Evolutionary conservation across 2,797 vertebrate species (phyloP), one percentile per base, ranked within the genome.

Genomic region (Lagocephalus sceleratus): DNA sequence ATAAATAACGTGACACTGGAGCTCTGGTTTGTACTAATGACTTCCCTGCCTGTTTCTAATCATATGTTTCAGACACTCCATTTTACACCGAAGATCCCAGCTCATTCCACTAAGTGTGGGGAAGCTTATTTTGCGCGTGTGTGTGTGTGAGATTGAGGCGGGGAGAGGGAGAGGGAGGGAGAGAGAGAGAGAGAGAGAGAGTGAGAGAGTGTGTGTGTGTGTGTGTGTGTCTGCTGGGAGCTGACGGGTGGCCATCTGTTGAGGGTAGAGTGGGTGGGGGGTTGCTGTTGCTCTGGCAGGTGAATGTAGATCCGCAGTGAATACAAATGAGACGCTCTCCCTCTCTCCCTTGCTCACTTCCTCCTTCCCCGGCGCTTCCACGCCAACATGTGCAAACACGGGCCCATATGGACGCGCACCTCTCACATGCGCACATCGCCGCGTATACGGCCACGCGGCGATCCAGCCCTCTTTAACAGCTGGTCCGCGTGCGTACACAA

Each of bases 231-330:
- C 74, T 86, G 79, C 77, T 82, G 79, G 81, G 84, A 87, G 84
- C 82, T 87, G 85, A 89, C 84, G 83, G 85, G 82, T 83, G 85
- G 84, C 88, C 89, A 91, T 91, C 89, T 91, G 90, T 90, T 91
- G 87, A 89, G 88, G 84, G 85, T 87, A 85, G 82, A 87, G 87
- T 85, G 84, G 83, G 87, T 88, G 88, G 84, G 86, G 86, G 88
- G 85, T 82, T 88, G 86, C 82, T 85, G 83, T 85, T 85, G 90
- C 92, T 87, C 81, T 95, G 93, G 92, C 93, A 96, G 94, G 94
- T 97, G 94, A 97, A 92, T 90, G 83, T 60, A 92, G 84, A 90
- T 91, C 88, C 87, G 16, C 90, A 71, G 90, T 93, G 95, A 95
- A 96, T 97, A 93, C 93, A 94, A 94, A 98, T 97, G 90, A 95